Percentiles rank a stretch among this genome's conserved stretches.
Evolutionary conservation across 1,140 invertebrate genomes (phyloP).

Genomic region (Lethocerus indicus): DNA sequence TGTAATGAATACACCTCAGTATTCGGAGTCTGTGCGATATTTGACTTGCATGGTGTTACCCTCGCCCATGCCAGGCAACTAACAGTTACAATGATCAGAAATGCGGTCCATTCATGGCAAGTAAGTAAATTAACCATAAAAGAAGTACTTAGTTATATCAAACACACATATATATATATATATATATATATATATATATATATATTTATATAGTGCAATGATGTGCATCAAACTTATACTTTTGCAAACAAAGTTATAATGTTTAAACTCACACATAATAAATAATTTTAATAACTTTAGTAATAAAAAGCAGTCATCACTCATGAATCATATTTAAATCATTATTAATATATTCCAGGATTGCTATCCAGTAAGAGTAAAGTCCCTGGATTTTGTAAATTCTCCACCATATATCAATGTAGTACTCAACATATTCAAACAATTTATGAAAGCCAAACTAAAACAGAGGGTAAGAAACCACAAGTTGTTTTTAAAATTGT

Average conservation of each 20-base stretch:
- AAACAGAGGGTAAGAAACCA: constrained; percentile 28
- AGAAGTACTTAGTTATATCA: not conserved
- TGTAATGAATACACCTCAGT: constrained; percentile 32
- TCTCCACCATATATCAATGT: constrained; percentile 45
- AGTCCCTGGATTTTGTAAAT: constrained; percentile 51
- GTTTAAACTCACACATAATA: too few relatives aligned
- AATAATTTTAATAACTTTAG: too few relatives aligned
- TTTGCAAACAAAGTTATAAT: too few relatives aligned
- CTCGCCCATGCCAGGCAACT: constrained; percentile 40
- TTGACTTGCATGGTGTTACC: constrained; percentile 37
- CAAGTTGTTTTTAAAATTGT: not conserved
- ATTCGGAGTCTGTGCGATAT: constrained; percentile 35
- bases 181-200: too few relatives aligned
- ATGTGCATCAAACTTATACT: too few relatives aligned
- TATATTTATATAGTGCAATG: too few relatives aligned
- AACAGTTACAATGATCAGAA: constrained; percentile 34
- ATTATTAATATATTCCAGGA: constrained; percentile 25
- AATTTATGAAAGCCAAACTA: constrained; percentile 52
- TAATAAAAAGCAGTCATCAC: too few relatives aligned
- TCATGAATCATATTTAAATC: too few relatives aligned
- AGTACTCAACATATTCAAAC: constrained; percentile 45
- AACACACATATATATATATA: too few relatives aligned
- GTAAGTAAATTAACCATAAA: constrained; percentile 13
- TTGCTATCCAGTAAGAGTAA: constrained; percentile 51
- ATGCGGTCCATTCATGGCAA: constrained; percentile 42